phyloP scores from a whole-genome alignment of 2,797 vertebrate genomes.

The Echeneis naucrates region DNA sequence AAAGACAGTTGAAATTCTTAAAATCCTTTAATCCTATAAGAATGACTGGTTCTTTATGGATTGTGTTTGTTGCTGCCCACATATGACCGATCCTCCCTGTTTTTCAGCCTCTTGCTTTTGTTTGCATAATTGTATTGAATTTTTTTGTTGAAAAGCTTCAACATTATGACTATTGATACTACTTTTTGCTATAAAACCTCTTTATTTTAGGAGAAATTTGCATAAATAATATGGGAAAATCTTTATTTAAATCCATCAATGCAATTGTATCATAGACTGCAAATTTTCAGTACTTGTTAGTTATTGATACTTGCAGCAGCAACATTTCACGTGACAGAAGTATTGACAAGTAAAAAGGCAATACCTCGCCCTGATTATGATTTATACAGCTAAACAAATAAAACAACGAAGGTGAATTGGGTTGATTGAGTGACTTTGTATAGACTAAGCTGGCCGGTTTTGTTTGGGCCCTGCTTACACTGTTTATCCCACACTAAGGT shows the following conservation, averaged over 20 bases:
- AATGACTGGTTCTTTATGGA: constrained; percentile 33
- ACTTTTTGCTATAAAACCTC: background rate
- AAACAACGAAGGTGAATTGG: no score
- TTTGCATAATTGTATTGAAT: background rate
- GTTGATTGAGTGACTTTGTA: no score
- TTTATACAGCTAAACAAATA: no score
- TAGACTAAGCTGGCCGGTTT: background rate
- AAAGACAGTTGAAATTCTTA: constrained; percentile 45
- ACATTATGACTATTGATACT: background rate
- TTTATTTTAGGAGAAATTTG: background rate
- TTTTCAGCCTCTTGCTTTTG: constrained; percentile 3
- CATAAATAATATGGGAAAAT: background rate
- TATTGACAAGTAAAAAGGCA: background rate
- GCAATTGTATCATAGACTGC: background rate
- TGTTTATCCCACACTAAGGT: background rate
- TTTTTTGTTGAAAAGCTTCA: background rate
- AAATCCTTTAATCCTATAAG: constrained; percentile 51
- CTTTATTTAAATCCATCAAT: background rate
- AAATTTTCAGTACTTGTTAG: background rate
- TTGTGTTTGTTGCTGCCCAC: constrained; percentile 29
- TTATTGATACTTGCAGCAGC: background rate
- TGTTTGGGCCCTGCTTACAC: background rate
- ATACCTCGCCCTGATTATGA: background rate
- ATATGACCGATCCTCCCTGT: constrained; percentile 17
- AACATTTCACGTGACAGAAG: background rate